A percentile compares a stretch with the other conserved stretches of the same genome.
Evolutionary conservation across 2,113 vertebrate species (phyloP).

Genomic region (Odocoileus virginianus): DNA sequence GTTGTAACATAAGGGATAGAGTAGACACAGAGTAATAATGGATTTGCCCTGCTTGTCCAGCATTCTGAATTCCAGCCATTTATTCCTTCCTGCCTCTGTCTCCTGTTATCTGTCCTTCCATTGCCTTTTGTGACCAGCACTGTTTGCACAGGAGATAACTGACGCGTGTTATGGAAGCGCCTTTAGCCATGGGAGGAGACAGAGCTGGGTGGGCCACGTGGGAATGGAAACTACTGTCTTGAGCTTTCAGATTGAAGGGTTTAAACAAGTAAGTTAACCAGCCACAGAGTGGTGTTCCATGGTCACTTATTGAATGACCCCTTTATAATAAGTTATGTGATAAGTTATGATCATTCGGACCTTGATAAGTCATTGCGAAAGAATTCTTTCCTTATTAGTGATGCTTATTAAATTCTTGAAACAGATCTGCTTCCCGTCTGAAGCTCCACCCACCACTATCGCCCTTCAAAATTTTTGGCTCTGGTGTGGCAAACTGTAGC

Average conservation of each 20-base stretch:
- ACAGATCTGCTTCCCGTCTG: background rate
- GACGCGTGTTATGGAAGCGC: background rate
- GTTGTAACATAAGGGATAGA: background rate
- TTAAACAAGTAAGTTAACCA: background rate
- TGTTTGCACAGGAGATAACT: background rate
- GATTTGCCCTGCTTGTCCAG: background rate
- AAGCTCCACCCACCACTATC: background rate
- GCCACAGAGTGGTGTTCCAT: background rate
- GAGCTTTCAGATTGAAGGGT: background rate
- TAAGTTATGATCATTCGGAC: background rate
- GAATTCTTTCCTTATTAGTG: background rate
- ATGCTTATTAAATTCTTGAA: slow-evolving; percentile 28
- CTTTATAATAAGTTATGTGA: background rate
- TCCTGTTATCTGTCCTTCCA: background rate
- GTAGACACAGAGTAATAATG: background rate
- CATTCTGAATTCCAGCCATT: background rate
- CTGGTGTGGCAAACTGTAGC: background rate
- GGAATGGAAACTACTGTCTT: background rate
- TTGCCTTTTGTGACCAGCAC: background rate
- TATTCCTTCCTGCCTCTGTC: background rate
- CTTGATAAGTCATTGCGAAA: background rate
- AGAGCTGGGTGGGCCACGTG: background rate
- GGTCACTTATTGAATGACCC: background rate
- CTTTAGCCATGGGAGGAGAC: background rate
- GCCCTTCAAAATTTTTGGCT: background rate